Evolutionary conservation across 2,888 invertebrate genomes (phyloP).

Genomic region (Agonum fuliginosum): DNA sequence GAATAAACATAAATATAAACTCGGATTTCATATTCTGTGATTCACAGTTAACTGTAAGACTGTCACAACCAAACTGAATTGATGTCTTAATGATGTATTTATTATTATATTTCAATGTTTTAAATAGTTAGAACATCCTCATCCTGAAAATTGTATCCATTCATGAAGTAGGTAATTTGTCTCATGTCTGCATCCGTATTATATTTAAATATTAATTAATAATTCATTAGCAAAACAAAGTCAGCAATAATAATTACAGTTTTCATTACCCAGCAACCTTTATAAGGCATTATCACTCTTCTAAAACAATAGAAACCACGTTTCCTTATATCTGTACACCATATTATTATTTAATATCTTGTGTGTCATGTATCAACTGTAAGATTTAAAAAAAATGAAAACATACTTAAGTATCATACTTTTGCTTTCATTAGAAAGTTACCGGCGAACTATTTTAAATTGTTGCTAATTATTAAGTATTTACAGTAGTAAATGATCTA

Average conservation of each 20-base stretch:
- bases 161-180: no score
- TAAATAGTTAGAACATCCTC: no score
- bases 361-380: slow-evolving; percentile 5
- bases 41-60: no score
- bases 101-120: no score
- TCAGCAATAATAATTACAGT: not conserved
- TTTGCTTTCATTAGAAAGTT: slow-evolving; percentile 58
- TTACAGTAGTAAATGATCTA: not conserved
- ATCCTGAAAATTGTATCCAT: no score
- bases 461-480: slow-evolving; percentile 26
- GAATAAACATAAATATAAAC: no score
- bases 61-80: no score
- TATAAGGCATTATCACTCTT: not conserved
- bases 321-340: slow-evolving; percentile 9
- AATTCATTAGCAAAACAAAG: slow-evolving; percentile 6
- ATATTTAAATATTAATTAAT: slow-evolving; percentile 15
- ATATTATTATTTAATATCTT: not conserved
- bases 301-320: slow-evolving; percentile 17
- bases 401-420: slow-evolving; percentile 17
- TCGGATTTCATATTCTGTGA: no score
- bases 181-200: not conserved
- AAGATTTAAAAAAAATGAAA: slow-evolving; percentile 29
- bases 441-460: slow-evolving; percentile 13
- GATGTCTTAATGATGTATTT: no score
- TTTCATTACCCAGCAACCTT: not conserved